These are phyloP conservation scores for Pipa parva DNA, from an alignment of 2,113 vertebrate genomes.

Conservation along the genomic window DNA sequence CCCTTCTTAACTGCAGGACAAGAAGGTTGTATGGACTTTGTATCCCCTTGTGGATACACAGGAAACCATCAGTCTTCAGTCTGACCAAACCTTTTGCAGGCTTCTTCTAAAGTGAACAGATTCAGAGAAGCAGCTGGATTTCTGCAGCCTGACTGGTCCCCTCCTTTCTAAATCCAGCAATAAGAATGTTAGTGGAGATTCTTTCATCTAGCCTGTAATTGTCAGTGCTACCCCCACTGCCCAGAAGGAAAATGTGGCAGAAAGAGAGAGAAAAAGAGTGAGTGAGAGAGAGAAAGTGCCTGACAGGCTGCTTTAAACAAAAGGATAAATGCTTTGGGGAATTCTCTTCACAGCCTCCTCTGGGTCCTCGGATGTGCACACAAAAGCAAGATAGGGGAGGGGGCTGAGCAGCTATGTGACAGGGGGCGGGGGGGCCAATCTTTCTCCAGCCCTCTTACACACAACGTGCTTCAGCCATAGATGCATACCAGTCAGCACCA, in stretches of 20 bases:
- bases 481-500: background rate
- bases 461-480: constrained; percentile 7
- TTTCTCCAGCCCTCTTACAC: constrained; percentile 1
- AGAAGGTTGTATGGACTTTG: background rate
- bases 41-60: background rate
- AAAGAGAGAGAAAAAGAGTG: constrained; percentile 1
- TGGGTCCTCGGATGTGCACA: constrained; percentile 53
- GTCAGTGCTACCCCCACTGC: constrained; percentile 1
- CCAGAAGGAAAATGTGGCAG: constrained; percentile 11
- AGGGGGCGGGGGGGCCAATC: constrained; percentile 18
- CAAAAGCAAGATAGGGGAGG: constrained; percentile 28
- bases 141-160: constrained; percentile 21
- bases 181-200: constrained; percentile 4
- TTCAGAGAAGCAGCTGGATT: background rate
- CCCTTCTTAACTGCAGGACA: background rate
- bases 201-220: constrained; percentile 3
- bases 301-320: constrained; percentile 28
- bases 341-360: constrained; percentile 45
- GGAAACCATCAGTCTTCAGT: background rate
- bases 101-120: constrained; percentile 12
- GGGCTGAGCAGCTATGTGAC: constrained; percentile 26
- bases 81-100: background rate
- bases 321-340: constrained; percentile 35
- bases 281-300: background rate
- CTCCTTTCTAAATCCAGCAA: background rate